Conservation (phyloP, 2,113 vertebrate genomes). For the Crotalus horridus region DNA sequence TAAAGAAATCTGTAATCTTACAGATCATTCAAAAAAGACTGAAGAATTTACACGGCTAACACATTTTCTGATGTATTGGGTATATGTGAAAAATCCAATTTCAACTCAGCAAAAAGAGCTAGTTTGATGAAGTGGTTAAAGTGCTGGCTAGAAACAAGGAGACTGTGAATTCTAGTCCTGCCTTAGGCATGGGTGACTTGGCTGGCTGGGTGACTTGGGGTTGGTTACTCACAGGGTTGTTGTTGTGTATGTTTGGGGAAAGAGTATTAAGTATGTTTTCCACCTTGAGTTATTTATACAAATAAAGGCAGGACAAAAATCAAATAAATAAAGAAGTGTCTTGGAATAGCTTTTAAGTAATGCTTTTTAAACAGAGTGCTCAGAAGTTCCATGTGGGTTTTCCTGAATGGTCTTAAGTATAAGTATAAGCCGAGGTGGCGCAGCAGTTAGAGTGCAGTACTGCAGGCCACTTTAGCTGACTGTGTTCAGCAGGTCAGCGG, state of each 20-base stretch:
- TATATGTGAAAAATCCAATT: not conserved
- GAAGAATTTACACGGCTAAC: not conserved
- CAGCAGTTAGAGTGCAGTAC: too few species aligned
- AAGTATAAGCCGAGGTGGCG: too few species aligned
- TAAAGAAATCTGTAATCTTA: not conserved
- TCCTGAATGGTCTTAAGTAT: not conserved
- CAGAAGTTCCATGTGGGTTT: not conserved
- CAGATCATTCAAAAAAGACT: not conserved
- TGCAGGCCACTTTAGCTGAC: too few species aligned
- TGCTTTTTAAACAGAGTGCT: not conserved
- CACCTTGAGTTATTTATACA: not conserved
- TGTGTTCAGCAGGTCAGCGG: too few species aligned
- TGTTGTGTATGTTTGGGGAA: not conserved
- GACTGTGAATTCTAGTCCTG: not conserved
- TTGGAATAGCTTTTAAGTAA: not conserved
- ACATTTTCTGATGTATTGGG: not conserved
- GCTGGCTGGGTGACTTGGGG: not conserved
- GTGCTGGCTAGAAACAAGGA: not conserved
- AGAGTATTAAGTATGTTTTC: not conserved
- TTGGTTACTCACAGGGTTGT: not conserved
- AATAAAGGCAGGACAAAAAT: not conserved
- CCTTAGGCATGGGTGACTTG: not conserved
- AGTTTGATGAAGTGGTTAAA: not conserved
- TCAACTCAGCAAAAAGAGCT: not conserved
- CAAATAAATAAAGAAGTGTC: not conserved